phyloP scores from a whole-genome alignment of 2,113 vertebrate species.

The Corythaixoides concolor region DNA sequence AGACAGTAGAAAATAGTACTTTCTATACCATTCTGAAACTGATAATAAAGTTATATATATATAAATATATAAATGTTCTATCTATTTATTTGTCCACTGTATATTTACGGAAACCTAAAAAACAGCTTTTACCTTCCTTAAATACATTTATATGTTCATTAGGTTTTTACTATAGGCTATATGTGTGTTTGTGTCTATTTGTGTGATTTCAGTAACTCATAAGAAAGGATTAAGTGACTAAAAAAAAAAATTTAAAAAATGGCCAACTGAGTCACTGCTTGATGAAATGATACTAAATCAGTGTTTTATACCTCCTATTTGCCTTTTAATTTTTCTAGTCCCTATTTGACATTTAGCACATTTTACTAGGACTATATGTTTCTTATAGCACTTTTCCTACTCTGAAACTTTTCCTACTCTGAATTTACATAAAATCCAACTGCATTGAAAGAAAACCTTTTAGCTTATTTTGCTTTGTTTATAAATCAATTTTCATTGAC shows the following conservation, averaged over 20 bases:
- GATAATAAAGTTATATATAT: too few relatives aligned
- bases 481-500: neutral
- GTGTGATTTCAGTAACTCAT: neutral
- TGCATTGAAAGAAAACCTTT: neutral
- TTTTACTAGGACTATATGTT: neutral
- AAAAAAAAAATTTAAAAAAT: neutral
- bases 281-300: neutral
- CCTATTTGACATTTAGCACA: neutral
- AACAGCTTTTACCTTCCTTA: neutral
- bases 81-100: neutral
- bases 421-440: neutral
- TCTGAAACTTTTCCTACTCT: neutral
- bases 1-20: neutral
- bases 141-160: neutral
- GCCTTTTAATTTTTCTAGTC: neutral
- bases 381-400: neutral
- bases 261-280: neutral
- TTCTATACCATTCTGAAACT: neutral
- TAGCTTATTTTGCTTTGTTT: neutral
- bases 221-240: neutral
- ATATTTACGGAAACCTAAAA: neutral
- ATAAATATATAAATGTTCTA: too few relatives aligned
- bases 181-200: neutral
- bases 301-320: neutral
- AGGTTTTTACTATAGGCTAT: neutral